phyloP scores from a whole-genome alignment of 1,140 invertebrate genomes.

The Sitophilus oryzae region DNA sequence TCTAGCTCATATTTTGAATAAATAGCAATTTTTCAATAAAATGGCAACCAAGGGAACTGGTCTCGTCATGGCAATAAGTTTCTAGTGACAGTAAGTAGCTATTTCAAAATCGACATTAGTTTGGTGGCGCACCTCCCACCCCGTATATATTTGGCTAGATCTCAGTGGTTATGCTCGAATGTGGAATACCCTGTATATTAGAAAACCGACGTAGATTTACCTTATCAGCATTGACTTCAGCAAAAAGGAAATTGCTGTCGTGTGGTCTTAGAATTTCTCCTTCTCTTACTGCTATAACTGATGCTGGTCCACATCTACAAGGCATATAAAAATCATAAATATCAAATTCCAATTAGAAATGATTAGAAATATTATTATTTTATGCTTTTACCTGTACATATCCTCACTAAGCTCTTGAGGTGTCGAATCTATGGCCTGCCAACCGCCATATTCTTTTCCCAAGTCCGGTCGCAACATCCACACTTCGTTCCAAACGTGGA shows the following conservation, averaged over 20 bases:
- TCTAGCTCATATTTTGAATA: no score
- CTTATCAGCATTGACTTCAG: slow-evolving; percentile 86
- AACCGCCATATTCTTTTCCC: slow-evolving; percentile 68
- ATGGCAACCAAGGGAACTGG: no score
- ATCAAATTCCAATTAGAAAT: no score
- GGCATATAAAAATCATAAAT: no score
- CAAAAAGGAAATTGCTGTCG: slow-evolving; percentile 78
- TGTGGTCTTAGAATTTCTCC: slow-evolving; percentile 77
- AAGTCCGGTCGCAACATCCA: slow-evolving; percentile 88
- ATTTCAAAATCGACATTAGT: no score
- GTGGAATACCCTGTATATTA: not conserved
- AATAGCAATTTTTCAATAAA: no score
- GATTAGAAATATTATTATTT: no score
- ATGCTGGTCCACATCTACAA: slow-evolving; percentile 72
- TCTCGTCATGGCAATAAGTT: no score
- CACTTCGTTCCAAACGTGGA: slow-evolving; percentile 94
- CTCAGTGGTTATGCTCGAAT: no score
- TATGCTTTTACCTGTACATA: slow-evolving; percentile 57
- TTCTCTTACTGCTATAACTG: slow-evolving; percentile 70
- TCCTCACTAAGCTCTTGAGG: slow-evolving; percentile 82
- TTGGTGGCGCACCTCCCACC: no score
- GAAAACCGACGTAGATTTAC: slow-evolving; percentile 33
- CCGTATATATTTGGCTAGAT: no score
- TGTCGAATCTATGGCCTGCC: slow-evolving; percentile 91
- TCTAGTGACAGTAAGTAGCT: no score